phyloP scores from a whole-genome alignment of 2,113 vertebrate genomes.

The Mesocricetus auratus region DNA sequence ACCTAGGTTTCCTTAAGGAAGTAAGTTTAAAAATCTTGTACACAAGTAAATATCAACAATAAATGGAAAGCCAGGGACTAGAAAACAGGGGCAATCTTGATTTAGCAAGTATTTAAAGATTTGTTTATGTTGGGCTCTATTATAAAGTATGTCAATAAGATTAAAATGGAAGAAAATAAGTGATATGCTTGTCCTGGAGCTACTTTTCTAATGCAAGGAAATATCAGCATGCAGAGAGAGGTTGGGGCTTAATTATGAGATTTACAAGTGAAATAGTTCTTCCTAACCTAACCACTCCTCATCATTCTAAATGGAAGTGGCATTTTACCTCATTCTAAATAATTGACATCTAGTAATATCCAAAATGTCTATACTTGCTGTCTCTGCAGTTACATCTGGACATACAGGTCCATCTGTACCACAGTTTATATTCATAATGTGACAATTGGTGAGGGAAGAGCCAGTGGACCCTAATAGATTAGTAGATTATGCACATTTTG shows the following conservation, averaged over 20 bases:
- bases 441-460: not conserved
- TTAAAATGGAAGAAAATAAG: constrained; percentile 18
- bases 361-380: not conserved
- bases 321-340: constrained; percentile 17
- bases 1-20: not conserved
- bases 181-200: not conserved
- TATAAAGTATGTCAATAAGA: not conserved
- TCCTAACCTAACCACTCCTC: not conserved
- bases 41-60: not conserved
- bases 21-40: not conserved
- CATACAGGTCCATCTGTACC: not conserved
- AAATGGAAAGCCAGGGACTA: not conserved
- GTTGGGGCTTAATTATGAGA: not conserved
- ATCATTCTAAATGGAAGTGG: not conserved
- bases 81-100: not conserved
- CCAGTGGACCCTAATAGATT: not conserved
- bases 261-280: not conserved
- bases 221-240: not conserved
- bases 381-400: not conserved
- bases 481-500: not conserved
- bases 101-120: not conserved
- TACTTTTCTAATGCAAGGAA: not conserved
- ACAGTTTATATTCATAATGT: not conserved
- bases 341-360: not conserved
- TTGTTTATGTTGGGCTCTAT: not conserved